Evolutionary conservation across 2,797 vertebrate species (phyloP), one percentile per base, ranked within the genome.

Genomic region (Sciurus vulgaris): DNA sequence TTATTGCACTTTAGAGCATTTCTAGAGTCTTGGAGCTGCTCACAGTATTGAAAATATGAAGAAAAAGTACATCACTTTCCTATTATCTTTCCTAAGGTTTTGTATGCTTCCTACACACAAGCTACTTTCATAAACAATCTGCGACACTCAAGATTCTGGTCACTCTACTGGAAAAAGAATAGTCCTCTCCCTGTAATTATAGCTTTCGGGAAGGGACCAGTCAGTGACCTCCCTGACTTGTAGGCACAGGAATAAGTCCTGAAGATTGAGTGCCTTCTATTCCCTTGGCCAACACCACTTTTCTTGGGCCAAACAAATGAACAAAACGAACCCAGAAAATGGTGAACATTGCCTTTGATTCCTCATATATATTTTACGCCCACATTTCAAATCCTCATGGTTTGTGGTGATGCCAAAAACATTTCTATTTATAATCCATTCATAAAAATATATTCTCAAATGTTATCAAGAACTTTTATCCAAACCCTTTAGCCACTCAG

Each of bases 161-260:
- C 79, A 93, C 73, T 92, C 93, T 96, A 85, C 93, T 96, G 96
- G 74, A 97, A 95, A 96, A 96, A 73, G 93, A 94, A 89, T 78
- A 96, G 93, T 44, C n/a, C 76, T 90, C 38, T 96, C 86, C 82
- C 85, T 96, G 44, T 96, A 97, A 86, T 97, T 96, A 93, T 0
- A 96, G 63, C n/a, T 94, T 87, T 96, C 93, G 82, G 54, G 86
- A 95, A 97, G 88, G 91, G 95, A 41, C 94, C 95, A 94, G 79
- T 70, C 95, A 93, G 92, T 87, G 96, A 96, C 94, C 95, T 97
- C 73, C 74, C 70, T 69, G 47, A 96, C 87, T 96, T 95, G 89
- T 90, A 96, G 92, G 94, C 85, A 97, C 33, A 90, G 76, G 90
- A 97, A 94, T 67, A 83, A 92, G 79, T 76, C 61, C 69, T 72